Percentiles rank a stretch among this genome's conserved stretches.
phyloP scores from a whole-genome alignment of 2,888 invertebrate species.

The Cylloceria caligata region DNA sequence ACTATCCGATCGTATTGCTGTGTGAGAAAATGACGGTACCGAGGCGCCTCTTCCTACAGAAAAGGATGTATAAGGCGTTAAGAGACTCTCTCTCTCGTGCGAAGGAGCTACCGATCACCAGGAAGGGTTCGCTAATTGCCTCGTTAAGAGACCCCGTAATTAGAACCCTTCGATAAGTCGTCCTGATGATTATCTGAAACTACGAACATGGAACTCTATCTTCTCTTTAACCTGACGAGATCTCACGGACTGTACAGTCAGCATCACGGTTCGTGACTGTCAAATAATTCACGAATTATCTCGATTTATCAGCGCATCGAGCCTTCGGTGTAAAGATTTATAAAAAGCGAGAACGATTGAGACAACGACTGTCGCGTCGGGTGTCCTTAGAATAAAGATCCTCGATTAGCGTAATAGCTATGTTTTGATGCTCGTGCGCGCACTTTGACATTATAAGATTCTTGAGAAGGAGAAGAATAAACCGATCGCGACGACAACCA shows the following conservation, averaged over 20 bases:
- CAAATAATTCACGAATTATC: constrained; percentile 38
- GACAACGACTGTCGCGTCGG: constrained; percentile 23
- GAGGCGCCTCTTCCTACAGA: neutral
- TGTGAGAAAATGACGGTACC: constrained; percentile 7
- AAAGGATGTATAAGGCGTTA: constrained; percentile 17
- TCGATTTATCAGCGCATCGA: constrained; percentile 11
- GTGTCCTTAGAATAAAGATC: constrained; percentile 37
- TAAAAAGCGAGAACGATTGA: constrained; percentile 19
- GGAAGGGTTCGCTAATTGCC: constrained; percentile 62
- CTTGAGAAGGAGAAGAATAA: constrained; percentile 15
- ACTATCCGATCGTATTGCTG: neutral
- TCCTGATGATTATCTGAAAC: constrained; percentile 52
- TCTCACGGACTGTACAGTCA: constrained; percentile 1
- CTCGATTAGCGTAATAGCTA: constrained; percentile 34
- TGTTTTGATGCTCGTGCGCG: constrained; percentile 18
- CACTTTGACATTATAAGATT: constrained; percentile 19
- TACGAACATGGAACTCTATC: constrained; percentile 33
- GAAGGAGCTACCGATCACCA: constrained; percentile 46
- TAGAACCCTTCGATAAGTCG: constrained; percentile 62
- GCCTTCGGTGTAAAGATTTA: neutral
- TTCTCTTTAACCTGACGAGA: constrained; percentile 30
- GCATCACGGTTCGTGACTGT: constrained; percentile 13
- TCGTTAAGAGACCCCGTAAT: constrained; percentile 58
- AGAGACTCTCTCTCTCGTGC: constrained; percentile 4
- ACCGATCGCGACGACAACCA: constrained; percentile 6